Conservation (phyloP, 2,113 vertebrate species). For the Melanerpes formicivorus region DNA sequence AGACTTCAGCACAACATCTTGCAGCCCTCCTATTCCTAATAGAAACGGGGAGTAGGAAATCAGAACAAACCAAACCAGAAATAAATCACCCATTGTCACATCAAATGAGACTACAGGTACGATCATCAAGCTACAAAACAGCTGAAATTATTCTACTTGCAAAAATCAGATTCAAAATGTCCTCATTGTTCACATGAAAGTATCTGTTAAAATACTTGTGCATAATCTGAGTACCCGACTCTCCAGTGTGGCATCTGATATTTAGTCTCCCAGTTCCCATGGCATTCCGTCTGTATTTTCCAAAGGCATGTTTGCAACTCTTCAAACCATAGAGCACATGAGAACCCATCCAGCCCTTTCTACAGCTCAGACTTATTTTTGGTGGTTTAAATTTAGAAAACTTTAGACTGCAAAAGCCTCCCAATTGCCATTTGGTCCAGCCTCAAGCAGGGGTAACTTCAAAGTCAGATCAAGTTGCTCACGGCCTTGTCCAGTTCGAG, state of each 20-base stretch:
- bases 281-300: neutral
- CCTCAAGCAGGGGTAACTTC: neutral
- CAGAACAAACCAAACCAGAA: neutral
- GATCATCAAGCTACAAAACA: neutral
- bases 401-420: neutral
- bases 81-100: neutral
- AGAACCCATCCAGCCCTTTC: neutral
- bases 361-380: neutral
- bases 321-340: neutral
- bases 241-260: neutral
- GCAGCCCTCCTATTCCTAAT: conserved; percentile 90
- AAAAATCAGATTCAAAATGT: neutral
- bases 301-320: neutral
- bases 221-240: neutral
- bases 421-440: neutral
- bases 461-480: neutral
- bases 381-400: neutral
- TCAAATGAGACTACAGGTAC: neutral
- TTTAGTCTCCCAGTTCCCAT: neutral
- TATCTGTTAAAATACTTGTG: neutral
- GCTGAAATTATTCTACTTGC: neutral
- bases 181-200: neutral
- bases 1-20: conserved; percentile 92
- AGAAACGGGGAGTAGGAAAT: neutral
- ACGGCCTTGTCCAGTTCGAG: neutral